Conservation (phyloP, 2,888 invertebrate genomes). For the Tetranychus piercei region DNA sequence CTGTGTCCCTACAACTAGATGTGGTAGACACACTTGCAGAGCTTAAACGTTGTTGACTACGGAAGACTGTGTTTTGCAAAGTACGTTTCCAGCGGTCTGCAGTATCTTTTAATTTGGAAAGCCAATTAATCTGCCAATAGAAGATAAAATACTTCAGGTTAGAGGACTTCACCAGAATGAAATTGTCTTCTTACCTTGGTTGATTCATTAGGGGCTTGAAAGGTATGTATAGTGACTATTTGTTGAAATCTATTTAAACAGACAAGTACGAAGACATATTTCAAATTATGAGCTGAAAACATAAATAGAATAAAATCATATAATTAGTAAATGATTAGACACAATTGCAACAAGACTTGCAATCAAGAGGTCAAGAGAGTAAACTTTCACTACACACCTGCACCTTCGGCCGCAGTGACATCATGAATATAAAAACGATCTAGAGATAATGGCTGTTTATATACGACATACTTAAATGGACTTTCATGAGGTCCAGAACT, state of each 20-base stretch:
- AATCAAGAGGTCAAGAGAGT: background rate
- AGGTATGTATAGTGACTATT: constrained; percentile 36
- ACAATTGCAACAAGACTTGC: no score
- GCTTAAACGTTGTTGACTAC: constrained; percentile 22
- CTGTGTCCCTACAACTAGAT: constrained; percentile 16
- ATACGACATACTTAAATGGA: constrained; percentile 34
- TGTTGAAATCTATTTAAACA: constrained; percentile 36
- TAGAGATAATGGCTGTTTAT: constrained; percentile 36
- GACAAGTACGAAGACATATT: constrained; percentile 35
- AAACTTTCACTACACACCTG: constrained; percentile 23
- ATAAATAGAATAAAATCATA: background rate
- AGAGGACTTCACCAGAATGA: background rate
- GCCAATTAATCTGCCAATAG: constrained; percentile 35
- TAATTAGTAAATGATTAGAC: background rate
- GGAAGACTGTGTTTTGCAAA: constrained; percentile 34
- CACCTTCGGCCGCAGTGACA: constrained; percentile 29
- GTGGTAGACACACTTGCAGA: constrained; percentile 19
- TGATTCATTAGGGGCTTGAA: constrained; percentile 34
- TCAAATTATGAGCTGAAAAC: constrained; percentile 31
- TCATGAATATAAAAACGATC: constrained; percentile 37
- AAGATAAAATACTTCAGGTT: background rate
- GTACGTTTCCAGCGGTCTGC: constrained; percentile 38
- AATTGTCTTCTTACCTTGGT: constrained; percentile 31
- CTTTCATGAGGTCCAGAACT: constrained; percentile 24
- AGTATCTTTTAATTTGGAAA: constrained; percentile 37